Evolutionary conservation across 2,888 invertebrate genomes (phyloP).

Genomic region (Gonocerus acuteangulatus): DNA sequence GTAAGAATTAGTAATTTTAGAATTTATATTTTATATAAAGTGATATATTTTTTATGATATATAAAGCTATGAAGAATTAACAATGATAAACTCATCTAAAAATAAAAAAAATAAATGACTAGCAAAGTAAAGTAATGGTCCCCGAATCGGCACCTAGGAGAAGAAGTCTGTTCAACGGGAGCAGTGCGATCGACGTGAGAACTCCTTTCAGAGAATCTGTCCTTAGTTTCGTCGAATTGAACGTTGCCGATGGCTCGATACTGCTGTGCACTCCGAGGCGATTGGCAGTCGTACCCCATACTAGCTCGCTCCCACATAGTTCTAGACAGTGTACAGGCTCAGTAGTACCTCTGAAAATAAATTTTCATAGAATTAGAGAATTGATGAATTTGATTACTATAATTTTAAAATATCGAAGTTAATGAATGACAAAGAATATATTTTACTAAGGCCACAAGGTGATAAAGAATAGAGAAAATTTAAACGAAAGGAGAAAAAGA

Average conservation of each 20-base stretch:
- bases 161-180: slow-evolving; percentile 82
- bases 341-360: slow-evolving; percentile 64
- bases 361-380: background rate
- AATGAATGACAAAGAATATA: background rate
- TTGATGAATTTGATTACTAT: background rate
- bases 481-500: no score
- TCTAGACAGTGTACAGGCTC: slow-evolving; percentile 88
- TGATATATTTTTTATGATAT: no score
- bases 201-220: slow-evolving; percentile 87
- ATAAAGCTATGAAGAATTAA: no score
- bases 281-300: slow-evolving; percentile 89
- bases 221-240: slow-evolving; percentile 75
- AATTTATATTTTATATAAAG: no score
- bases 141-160: slow-evolving; percentile 90
- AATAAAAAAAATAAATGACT: slow-evolving; percentile 40
- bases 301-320: slow-evolving; percentile 62
- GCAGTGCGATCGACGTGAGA: slow-evolving; percentile 78
- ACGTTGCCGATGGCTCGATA: slow-evolving; percentile 62
- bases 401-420: background rate
- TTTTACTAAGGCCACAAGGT: background rate
- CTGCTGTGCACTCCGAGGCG: slow-evolving; percentile 78
- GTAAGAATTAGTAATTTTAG: no score
- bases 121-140: slow-evolving; percentile 71
- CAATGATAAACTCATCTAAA: no score
- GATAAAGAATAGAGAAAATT: background rate